Percentiles rank a stretch among this genome's conserved stretches.
Evolutionary conservation across 2,888 invertebrate species (phyloP).

Genomic region (Drosophila peninsularis): DNA sequence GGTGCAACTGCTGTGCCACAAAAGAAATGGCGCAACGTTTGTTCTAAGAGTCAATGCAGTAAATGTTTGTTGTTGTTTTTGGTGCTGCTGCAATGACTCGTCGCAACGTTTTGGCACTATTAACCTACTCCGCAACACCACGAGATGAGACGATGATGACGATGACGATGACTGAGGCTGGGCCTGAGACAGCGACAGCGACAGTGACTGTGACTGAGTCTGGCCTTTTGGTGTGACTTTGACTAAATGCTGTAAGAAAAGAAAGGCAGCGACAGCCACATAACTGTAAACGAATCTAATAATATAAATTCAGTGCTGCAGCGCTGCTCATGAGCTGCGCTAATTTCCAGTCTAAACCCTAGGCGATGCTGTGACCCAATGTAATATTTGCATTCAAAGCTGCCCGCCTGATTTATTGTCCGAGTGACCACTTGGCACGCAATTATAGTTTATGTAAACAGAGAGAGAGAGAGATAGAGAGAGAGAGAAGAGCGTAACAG

Average conservation of each 20-base stretch:
- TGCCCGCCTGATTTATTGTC: conserved; percentile 55
- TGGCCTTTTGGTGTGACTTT: conserved; percentile 66
- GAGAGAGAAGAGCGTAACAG: not conserved
- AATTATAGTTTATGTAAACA: conserved; percentile 49
- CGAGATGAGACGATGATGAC: conserved; percentile 64
- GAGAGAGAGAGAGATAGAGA: not conserved
- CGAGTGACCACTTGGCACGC: conserved; percentile 57
- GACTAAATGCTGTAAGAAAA: conserved; percentile 71
- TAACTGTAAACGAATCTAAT: conserved; percentile 73
- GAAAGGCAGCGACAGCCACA: conserved; percentile 65
- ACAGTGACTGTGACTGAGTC: conserved; percentile 4
- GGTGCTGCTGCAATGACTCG: conserved; percentile 54
- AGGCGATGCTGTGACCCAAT: conserved; percentile 24
- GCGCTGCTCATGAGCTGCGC: conserved; percentile 58
- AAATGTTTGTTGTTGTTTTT: conserved; percentile 38
- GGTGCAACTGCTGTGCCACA: conserved; percentile 66
- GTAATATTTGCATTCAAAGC: conserved; percentile 48
- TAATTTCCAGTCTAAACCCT: conserved; percentile 47
- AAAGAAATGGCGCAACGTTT: conserved; percentile 74
- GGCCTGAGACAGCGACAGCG: conserved; percentile 20
- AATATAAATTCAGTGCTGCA: conserved; percentile 64
- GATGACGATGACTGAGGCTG: conserved; percentile 51
- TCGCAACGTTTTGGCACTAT: conserved; percentile 76
- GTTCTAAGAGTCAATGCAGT: conserved; percentile 68
- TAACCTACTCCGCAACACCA: conserved; percentile 74